Base-by-base conservation (phyloP, 2,113 vertebrate genomes). In the Pelecanoides urinatrix region DNA sequence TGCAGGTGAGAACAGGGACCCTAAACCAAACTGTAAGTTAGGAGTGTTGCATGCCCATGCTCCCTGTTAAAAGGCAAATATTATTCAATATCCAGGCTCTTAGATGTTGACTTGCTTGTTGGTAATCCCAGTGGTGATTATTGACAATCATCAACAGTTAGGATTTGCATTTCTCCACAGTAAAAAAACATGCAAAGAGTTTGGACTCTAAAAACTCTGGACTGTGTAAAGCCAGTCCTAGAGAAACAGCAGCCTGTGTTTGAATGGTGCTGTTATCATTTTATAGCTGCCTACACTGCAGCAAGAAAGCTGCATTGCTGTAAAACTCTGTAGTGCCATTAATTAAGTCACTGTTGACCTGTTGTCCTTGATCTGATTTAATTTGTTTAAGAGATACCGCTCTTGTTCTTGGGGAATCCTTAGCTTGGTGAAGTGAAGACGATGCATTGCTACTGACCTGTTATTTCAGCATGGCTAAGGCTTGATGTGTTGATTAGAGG, bases 1-100 rank as follows among this genome's bases (percentile, higher is more conserved):
- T 99, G 50, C 99, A 99, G 99, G 99, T 99, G 89, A 97, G 94
- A 56, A 29, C 2, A 63, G 34, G 36, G 42, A 53, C 45, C 17
- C 23, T 34, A 17, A 78, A 23, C 55, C 47, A 52, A 13, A 16
- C 52, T 56, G 45, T 0, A 25, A 17, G 27, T 34, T 14, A 21
- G 38, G 36, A 45, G 40, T 29, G 26, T 59, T 63, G 34, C 22
- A 29, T 25, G 34, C 36, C 23, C 2, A 0, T 65, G 40, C 53
- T 83, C 8, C 59, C 25, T 53, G 2, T 22, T 53, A 26, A 20
- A 72, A 88, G n/a, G 25, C 82, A 81, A 50, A 82, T 40, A n/a
- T 12, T 42, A 8, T 7, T 77, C 34, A 34, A 4, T 81, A 21
- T 49, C 25, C 36, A 38, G 26, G 8, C 42, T 73, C 62, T 81